phyloP scores from a whole-genome alignment of 1,140 invertebrate species.

The Ceratina calcarata region DNA sequence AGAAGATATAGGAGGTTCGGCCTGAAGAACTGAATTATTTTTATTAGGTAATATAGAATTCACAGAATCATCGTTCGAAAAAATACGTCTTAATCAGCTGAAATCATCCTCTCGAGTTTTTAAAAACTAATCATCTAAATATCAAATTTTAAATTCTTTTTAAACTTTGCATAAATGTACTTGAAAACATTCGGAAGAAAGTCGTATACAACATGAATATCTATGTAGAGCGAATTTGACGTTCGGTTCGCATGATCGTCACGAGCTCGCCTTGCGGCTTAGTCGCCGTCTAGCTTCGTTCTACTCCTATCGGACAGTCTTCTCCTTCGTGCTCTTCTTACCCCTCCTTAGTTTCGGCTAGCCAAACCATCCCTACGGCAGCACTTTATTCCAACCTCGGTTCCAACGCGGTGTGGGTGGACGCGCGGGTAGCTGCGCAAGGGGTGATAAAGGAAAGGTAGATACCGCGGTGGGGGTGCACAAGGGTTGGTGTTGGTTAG shows the following conservation, averaged over 20 bases:
- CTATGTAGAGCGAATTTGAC: conserved; percentile 22
- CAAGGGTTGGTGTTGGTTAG: conserved; percentile 39
- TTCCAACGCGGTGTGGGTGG: conserved; percentile 58
- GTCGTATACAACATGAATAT: not conserved
- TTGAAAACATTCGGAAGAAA: not conserved
- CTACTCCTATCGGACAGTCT: conserved; percentile 8
- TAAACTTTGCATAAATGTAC: not conserved
- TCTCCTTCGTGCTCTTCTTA: not conserved
- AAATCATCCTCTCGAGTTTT: no score
- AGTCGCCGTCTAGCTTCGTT: conserved; percentile 27
- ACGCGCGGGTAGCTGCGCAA: conserved; percentile 30
- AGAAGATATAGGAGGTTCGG: no score
- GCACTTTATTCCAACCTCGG: conserved; percentile 68
- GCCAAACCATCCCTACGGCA: conserved; percentile 56
- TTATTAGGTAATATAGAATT: no score
- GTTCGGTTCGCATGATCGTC: conserved; percentile 38
- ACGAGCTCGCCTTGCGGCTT: conserved; percentile 42
- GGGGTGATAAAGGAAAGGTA: conserved; percentile 16
- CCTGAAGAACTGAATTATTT: no score
- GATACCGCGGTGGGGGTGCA: conserved; percentile 34
- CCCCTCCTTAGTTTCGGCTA: conserved; percentile 31
- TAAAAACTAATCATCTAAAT: not conserved
- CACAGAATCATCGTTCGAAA: no score
- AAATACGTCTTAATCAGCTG: no score
- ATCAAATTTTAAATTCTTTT: not conserved